These are phyloP conservation scores for Equus przewalskii DNA, from an alignment of 2,113 vertebrate species.

Conservation along the genomic window DNA sequence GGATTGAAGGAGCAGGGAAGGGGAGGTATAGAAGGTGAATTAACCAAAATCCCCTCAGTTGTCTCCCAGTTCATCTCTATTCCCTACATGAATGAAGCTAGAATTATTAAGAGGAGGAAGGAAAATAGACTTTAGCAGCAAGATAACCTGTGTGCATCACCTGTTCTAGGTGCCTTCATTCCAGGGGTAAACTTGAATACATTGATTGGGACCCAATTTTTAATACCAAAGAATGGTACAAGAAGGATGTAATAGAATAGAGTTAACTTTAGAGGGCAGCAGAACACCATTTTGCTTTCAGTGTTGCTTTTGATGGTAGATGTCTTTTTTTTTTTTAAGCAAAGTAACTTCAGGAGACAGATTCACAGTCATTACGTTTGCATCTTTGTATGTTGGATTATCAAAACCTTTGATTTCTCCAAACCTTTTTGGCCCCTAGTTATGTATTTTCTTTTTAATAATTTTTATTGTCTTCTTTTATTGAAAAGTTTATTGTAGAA, in stretches of 20 bases:
- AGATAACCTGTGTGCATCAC: background rate
- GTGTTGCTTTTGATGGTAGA: background rate
- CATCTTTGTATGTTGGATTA: slow-evolving; percentile 11
- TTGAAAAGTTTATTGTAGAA: slow-evolving; percentile 5
- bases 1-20: background rate
- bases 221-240: background rate
- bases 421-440: background rate
- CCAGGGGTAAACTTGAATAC: background rate
- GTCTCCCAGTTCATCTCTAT: background rate
- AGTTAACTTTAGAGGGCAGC: slow-evolving; percentile 17
- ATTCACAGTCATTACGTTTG: background rate
- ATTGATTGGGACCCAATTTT: background rate
- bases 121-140: background rate
- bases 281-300: background rate
- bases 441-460: slow-evolving; percentile 2
- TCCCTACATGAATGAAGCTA: background rate
- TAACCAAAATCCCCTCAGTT: background rate
- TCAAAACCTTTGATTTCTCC: slow-evolving; percentile 45
- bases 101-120: background rate
- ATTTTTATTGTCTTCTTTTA: background rate
- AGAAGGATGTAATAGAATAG: background rate
- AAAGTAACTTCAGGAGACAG: background rate
- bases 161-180: background rate
- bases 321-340: background rate
- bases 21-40: background rate